Evolutionary conservation across 2,113 vertebrate genomes (phyloP).

Genomic region (Onychostoma macrolepis): DNA sequence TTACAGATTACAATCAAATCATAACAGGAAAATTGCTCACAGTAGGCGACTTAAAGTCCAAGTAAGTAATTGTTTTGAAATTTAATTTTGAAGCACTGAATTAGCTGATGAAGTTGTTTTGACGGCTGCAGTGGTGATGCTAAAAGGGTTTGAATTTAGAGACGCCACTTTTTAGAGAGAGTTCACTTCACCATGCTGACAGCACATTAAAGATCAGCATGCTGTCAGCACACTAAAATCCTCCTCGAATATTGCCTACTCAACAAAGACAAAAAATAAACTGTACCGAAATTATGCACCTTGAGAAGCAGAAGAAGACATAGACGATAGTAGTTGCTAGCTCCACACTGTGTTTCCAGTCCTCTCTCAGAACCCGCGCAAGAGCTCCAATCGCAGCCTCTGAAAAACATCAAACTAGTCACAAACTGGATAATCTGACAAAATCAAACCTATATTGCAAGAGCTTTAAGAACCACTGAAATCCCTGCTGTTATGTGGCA

Average conservation of each 20-base stretch:
- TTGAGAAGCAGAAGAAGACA: slow-evolving; percentile 95
- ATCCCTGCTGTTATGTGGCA: neutral
- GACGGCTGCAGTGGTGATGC: neutral
- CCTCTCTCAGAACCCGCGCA: slow-evolving; percentile 89
- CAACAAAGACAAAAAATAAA: neutral
- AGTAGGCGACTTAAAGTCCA: neutral
- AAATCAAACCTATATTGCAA: neutral
- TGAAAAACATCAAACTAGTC: slow-evolving; percentile 36
- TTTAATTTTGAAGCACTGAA: neutral
- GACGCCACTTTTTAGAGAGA: neutral
- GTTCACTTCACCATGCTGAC: neutral
- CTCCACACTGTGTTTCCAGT: slow-evolving; percentile 93
- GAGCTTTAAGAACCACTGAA: neutral
- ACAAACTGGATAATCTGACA: neutral
- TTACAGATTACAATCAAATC: neutral
- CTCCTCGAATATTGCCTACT: neutral
- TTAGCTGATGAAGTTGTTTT: neutral
- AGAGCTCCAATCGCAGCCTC: slow-evolving; percentile 82
- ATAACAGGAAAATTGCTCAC: neutral
- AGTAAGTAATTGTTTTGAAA: neutral
- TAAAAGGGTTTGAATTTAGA: neutral
- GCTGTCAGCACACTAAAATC: neutral
- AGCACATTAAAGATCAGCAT: neutral
- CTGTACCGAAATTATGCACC: slow-evolving; percentile 68
- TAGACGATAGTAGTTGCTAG: slow-evolving; percentile 92